Evolutionary conservation across 2,113 vertebrate genomes (phyloP), one percentile per base, ranked within the genome.

Genomic region (Rallus limicola): DNA sequence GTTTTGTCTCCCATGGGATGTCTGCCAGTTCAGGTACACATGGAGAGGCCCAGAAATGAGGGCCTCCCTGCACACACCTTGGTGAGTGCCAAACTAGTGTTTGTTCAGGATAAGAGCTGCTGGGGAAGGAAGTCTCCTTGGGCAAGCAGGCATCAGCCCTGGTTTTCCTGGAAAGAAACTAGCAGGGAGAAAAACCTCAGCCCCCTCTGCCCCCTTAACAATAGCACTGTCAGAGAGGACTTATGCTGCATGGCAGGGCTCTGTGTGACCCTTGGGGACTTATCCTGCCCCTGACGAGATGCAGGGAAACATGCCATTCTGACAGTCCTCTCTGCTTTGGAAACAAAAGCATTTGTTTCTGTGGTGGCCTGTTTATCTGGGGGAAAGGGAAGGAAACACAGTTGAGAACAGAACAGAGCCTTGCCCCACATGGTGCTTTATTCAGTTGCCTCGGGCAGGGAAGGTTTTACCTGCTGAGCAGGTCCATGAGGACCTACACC

Each of bases 141-240:
- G 67, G 84, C 72, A 82, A 87, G 20, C 42, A 82, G 38, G 68
- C 83, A 68, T 80, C 31, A 70, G n/a, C 15, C 0, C 0, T 94
- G 83, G 81, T 52, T 86, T 96, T 92, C 80, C 62, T 94, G 86
- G 80, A 94, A 72, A 94, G 88, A 92, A 92, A 78, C 10, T 56
- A 67, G 86, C 14, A 50, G 34, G n/a, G 38, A 33, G 34, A 38
- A 78, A 78, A 82, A 86, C 13, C 33, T 13, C 18, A 33, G 23
- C 21, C 16, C 63, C 82, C 31, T 50, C 26, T 14, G 28, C 25
- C 25, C 52, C 25, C 52, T 74, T 82, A 95, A 96, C 94, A 95
- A 97, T 95, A 92, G 83, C 64, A 52, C 65, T 94, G 94, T 95
- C 92, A 91, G 72, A 91, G 88, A 81, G 68, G 77, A 56, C 52